Base-by-base conservation (phyloP, 1,140 invertebrate species). In the Drosophila orosa region DNA sequence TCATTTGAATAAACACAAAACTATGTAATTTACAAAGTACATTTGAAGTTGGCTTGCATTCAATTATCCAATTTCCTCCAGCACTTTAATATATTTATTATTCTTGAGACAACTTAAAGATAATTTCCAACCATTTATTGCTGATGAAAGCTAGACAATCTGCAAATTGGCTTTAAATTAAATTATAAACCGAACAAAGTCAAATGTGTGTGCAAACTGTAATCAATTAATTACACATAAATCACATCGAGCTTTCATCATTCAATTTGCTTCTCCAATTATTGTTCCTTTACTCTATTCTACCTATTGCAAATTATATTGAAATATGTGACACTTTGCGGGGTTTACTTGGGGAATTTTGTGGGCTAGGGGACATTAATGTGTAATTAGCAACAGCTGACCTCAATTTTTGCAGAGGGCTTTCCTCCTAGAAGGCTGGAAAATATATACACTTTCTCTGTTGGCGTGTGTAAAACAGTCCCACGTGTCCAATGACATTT, bases 401-500 rank as follows among this genome's bases (percentile, higher is more conserved):
- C 58, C 67, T 24, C 19, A 73, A 73, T 76, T 72, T 66, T 29
- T 65, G 44, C 60, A n/a, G 33, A 39, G 60, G 63, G 15, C 25
- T 33, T 15, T 19, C 60, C 27, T 60, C 17, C 31, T 42, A 57
- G 42, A 31, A 54, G 33, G 1, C 42, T 31, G 33, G 65, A 33
- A 71, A 71, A 44, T 35, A 35, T 35, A 31, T 35, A 54, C 45
- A 33, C 65, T 57, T 27, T 44, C 48, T 55, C 40, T 33, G 29
- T 5, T 17, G 65, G 42, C n/a, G 31, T 67, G 31, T 67, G 47
- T 19, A 63, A 63, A 47, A 54, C 44, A 77, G 63, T 74, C 83
- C 76, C 83, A 71, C 44, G 76, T 77, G 79, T 57, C 72, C 73
- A 72, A 87, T 89, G 76, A 56, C 74, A 77, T 83, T 89, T 87